These are phyloP conservation scores for Harpagoxenus sublaevis DNA, from an alignment of 2,888 invertebrate species.

Conservation along the genomic window DNA sequence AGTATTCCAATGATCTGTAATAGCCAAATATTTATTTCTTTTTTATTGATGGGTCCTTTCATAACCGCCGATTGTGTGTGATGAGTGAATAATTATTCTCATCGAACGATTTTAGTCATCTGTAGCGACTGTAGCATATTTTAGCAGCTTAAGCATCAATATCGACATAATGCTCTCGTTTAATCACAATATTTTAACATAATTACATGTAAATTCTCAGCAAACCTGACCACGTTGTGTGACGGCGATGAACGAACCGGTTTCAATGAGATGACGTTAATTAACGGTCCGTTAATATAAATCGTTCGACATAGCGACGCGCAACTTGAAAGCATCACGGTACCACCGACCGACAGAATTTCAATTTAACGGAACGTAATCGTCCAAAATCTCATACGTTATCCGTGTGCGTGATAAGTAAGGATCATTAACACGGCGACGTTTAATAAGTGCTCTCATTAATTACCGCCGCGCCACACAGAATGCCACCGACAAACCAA, in stretches of 20 bases:
- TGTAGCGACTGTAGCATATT: neutral
- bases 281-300: slow-evolving; percentile 82
- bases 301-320: slow-evolving; percentile 72
- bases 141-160: slow-evolving; percentile 21
- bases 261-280: slow-evolving; percentile 81
- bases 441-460: slow-evolving; percentile 81
- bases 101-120: slow-evolving; percentile 10
- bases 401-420: slow-evolving; percentile 69
- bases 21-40: neutral
- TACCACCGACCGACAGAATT: slow-evolving; percentile 75
- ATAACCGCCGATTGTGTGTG: neutral
- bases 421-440: slow-evolving; percentile 79
- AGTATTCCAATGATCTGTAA: neutral
- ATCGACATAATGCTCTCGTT: slow-evolving; percentile 74
- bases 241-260: slow-evolving; percentile 79
- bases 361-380: slow-evolving; percentile 81
- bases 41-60: neutral
- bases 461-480: slow-evolving; percentile 61
- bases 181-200: slow-evolving; percentile 79
- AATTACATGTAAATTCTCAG: slow-evolving; percentile 75
- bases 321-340: slow-evolving; percentile 58
- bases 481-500: slow-evolving; percentile 57
- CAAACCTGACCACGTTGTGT: slow-evolving; percentile 51
- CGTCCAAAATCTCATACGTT: slow-evolving; percentile 72
- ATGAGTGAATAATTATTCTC: slow-evolving; percentile 9